A percentile compares a stretch with the other conserved stretches of the same genome.
These are phyloP conservation scores for Ochropleura leucogaster DNA, from an alignment of 2,888 invertebrate genomes.

Conservation along the genomic window DNA sequence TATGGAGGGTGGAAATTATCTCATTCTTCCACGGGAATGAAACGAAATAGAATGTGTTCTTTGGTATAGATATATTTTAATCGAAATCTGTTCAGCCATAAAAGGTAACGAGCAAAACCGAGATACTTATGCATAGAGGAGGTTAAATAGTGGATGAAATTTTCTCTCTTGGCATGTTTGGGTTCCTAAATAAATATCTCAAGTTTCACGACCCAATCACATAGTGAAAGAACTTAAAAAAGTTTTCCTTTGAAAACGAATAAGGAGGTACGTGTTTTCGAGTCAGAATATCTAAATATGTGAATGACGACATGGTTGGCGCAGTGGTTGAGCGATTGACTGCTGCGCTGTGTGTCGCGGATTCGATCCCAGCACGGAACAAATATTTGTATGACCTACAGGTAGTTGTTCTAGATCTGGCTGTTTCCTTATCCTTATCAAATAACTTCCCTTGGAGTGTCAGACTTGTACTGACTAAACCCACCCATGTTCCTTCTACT, in stretches of 20 bases:
- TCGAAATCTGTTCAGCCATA: not conserved
- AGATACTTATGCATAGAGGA: not conserved
- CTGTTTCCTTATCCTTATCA: too few species aligned
- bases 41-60: not conserved
- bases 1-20: not conserved
- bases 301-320: not conserved
- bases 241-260: not conserved
- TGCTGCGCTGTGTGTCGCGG: too few species aligned
- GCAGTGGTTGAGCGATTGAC: too few species aligned
- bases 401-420: too few species aligned
- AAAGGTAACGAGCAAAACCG: too few species aligned
- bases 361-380: too few species aligned
- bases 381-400: too few species aligned
- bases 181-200: not conserved
- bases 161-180: not conserved
- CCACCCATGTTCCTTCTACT: too few species aligned
- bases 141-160: not conserved
- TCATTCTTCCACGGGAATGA: not conserved
- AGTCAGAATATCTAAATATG: too few species aligned
- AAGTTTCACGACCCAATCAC: not conserved
- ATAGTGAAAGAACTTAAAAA: not conserved
- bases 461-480: too few species aligned
- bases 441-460: too few species aligned
- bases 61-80: not conserved
- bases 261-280: not conserved